Percentiles rank a stretch among this genome's conserved stretches.
phyloP scores from a whole-genome alignment of 2,113 vertebrate genomes.

The Camelus bactrianus region DNA sequence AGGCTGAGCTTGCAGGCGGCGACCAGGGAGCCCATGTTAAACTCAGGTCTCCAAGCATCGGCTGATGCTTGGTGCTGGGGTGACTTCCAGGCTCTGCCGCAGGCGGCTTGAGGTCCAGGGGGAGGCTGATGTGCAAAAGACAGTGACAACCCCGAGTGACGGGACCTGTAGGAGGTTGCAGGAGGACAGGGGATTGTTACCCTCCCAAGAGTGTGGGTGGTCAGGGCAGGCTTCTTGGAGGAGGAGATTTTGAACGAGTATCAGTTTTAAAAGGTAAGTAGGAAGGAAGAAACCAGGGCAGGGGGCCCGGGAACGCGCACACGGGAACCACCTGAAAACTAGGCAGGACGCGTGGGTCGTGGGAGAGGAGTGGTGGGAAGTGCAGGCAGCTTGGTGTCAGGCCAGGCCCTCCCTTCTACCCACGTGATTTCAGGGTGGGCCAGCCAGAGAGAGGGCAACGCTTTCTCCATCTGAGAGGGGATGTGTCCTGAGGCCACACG shows the following conservation, averaged over 20 bases:
- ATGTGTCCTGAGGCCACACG: accelerated
- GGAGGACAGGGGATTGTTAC: accelerated
- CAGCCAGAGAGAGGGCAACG: not conserved
- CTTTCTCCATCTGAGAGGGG: not conserved
- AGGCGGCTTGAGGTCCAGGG: too few species aligned
- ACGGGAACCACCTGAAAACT: not conserved
- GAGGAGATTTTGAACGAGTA: not conserved
- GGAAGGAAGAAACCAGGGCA: too few species aligned
- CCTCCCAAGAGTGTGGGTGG: not conserved
- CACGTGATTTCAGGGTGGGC: not conserved
- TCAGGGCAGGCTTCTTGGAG: not conserved
- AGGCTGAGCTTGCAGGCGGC: not conserved
- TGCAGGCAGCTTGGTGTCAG: not conserved
- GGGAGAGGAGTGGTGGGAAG: accelerated
- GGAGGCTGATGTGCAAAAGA: too few species aligned
- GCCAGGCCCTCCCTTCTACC: not conserved
- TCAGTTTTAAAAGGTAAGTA: not conserved
- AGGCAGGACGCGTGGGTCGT: not conserved
- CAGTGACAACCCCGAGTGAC: not conserved
- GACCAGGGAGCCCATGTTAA: accelerated
- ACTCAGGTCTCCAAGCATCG: not conserved
- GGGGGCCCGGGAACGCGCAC: accelerated
- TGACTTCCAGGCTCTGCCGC: accelerated
- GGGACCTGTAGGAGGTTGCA: not conserved
- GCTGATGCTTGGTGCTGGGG: not conserved